phyloP scores from a whole-genome alignment of 1,140 invertebrate genomes.

The Drosophila tristis region DNA sequence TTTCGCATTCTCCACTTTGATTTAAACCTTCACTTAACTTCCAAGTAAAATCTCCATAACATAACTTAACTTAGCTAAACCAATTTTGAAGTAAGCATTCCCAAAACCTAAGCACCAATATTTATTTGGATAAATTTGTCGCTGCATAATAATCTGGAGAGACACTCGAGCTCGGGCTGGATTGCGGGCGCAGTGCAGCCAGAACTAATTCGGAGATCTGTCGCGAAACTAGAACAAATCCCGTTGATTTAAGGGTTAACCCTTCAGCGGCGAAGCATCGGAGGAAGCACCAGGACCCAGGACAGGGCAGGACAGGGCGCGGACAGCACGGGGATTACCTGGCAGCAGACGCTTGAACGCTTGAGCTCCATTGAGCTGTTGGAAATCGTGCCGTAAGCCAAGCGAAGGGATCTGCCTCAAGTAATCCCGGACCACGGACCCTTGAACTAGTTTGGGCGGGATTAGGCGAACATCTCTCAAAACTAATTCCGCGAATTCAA shows the following conservation, averaged over 20 bases:
- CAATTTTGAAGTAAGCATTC: slow-evolving; percentile 4
- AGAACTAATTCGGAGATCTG: slow-evolving; percentile 67
- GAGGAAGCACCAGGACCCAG: too few relatives aligned
- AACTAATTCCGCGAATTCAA: slow-evolving; percentile 38
- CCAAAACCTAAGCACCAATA: slow-evolving; percentile 14
- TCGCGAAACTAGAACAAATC: slow-evolving; percentile 60
- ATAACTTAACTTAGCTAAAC: slow-evolving; percentile 27
- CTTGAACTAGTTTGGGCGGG: slow-evolving; percentile 58
- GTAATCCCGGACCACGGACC: slow-evolving; percentile 50
- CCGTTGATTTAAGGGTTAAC: slow-evolving; percentile 52
- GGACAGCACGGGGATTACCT: slow-evolving; percentile 61
- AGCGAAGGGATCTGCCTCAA: slow-evolving; percentile 47
- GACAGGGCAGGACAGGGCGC: too few relatives aligned
- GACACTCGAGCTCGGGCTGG: slow-evolving; percentile 13
- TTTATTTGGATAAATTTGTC: slow-evolving; percentile 25
- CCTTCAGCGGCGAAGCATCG: slow-evolving; percentile 29
- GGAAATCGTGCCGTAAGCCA: slow-evolving; percentile 63
- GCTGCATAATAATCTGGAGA: slow-evolving; percentile 15
- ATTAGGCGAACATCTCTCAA: slow-evolving; percentile 29
- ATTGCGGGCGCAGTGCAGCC: slow-evolving; percentile 44
- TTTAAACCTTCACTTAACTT: not conserved
- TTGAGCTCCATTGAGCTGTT: slow-evolving; percentile 78
- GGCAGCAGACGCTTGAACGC: slow-evolving; percentile 14
- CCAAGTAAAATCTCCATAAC: slow-evolving; percentile 25
- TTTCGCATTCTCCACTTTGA: too few relatives aligned